These are phyloP conservation scores for Pollenia angustigena DNA, from an alignment of 2,888 invertebrate genomes.

Conservation along the genomic window DNA sequence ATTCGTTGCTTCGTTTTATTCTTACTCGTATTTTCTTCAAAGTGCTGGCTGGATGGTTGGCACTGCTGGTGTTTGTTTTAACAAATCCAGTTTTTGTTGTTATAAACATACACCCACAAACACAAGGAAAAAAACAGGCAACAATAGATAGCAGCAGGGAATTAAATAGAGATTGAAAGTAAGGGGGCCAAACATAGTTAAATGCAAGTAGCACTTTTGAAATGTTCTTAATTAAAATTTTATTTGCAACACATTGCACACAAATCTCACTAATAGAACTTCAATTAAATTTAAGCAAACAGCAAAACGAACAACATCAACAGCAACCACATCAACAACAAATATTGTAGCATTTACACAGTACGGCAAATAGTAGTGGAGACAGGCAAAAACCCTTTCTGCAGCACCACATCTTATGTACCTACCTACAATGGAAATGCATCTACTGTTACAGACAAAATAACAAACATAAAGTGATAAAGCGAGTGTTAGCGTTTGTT, in stretches of 20 bases:
- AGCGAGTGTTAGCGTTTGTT: too few relatives aligned
- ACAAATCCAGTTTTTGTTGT: constrained; percentile 13
- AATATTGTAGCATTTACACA: background rate
- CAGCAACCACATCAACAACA: constrained; percentile 6
- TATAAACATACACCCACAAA: background rate
- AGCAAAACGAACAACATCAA: constrained; percentile 31
- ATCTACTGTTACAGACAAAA: too few relatives aligned
- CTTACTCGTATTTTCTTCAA: constrained; percentile 30
- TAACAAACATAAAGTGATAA: too few relatives aligned
- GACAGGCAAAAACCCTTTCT: background rate
- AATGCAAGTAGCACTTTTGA: constrained; percentile 60
- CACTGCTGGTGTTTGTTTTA: constrained; percentile 44
- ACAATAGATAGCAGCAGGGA: constrained; percentile 1
- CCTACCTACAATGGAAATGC: too few relatives aligned
- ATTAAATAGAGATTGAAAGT: background rate
- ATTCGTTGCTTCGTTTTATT: constrained; percentile 45
- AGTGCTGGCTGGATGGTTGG: constrained; percentile 19
- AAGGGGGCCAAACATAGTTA: constrained; percentile 32
- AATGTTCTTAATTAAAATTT: constrained; percentile 73
- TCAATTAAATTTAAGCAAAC: constrained; percentile 69
- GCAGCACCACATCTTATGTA: too few relatives aligned
- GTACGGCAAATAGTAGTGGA: background rate
- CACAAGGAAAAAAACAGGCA: background rate
- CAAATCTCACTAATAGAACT: constrained; percentile 65
- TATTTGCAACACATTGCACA: constrained; percentile 69